Evolutionary conservation across 1,140 invertebrate species (phyloP), one percentile per base, ranked within the genome.

Genomic region (Lepidurus couesii): DNA sequence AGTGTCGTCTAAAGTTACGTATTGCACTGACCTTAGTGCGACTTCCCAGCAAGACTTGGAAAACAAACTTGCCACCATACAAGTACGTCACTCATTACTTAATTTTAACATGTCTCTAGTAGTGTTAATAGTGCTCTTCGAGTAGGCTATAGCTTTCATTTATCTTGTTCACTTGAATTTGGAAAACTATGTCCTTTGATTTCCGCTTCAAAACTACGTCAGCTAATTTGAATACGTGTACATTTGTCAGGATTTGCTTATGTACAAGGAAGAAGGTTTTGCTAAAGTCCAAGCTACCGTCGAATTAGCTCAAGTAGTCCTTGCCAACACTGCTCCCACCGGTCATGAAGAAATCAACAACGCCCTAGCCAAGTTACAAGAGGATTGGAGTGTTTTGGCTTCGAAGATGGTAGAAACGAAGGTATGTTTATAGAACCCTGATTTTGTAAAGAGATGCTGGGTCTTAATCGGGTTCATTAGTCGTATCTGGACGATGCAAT

Each of bases 201-300:
- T 34, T 4, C 34, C 34, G 4, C 34, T 34, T 34, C 34, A 34
- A 34, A 34, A 34, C 34, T 34, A 34, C 34, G 34, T 34, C 34
- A 34, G 34, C 34, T 34, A 34, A 34, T 76, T 16, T 43, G n/a
- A 75, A 26, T 42, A 76, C 44, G 42, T n/a, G 0, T 74, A 42
- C 1, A 1, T 24, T 79, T 9, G 82, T 26, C 90, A 96, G 86
- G 95, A 96, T 84, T 86, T 98, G 44, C 85, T 97, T 24, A 84
- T 95, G 11, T 91, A 91, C 45, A 95, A 97, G 85, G 96, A 98
- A 82, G 94, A 96, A 86, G 95, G 95, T 6, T 94, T 95, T 82
- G 89, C 89, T 0, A 95, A 93, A 85, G 91, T 91, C 47, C 94
- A 98, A 83, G 90, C 89, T 77, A 89, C 95, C 42, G 90, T 97